Base-by-base conservation (phyloP, 2,113 vertebrate species). In the Aptenodytes patagonicus region DNA sequence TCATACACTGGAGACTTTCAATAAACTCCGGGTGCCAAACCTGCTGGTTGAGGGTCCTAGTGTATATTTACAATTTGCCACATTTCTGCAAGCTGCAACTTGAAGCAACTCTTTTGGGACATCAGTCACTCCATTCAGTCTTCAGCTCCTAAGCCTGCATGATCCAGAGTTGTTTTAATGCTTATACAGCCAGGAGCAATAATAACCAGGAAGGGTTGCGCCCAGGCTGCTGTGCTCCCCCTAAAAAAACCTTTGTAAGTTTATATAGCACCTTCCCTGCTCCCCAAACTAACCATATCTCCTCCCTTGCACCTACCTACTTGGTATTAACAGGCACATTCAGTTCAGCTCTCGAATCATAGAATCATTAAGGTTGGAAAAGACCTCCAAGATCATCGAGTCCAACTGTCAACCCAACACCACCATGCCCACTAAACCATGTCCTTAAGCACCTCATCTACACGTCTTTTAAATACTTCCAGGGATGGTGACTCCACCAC, bases 11-110 rank as follows among this genome's bases (percentile, higher is more conserved):
- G 82, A 80, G 66, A 90, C 75, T 77, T 93, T 86, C 84, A 90
- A 52, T 93, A 93, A 97, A 94, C 82, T 80, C 34, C 44, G n/a
- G 38, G n/a, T 95, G 82, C 66, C 93, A 93, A 87, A 85, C 87
- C 66, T 83, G 40, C 77, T 83, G 49, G 62, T 91, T 85, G 66
- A 87, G 66, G 62, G 40, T 93, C 81, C 71, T 72, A 73, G 70
- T 55, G 36, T 66, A 47, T 83, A 86, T 90, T 93, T 93, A 90
- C 58, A 80, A 38, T 94, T 38, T 42, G 66, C n/a, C 46, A 17
- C 79, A 87, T 95, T 94, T 97, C 80, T 96, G 69, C 57, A 87
- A 82, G 72, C 49, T 89, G 49, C 13, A 83, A 79, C 83, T 73
- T 83, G 70, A 76, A 92, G 78, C 49, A 90, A 52, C 32, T 69